A percentile compares a stretch with the other conserved stretches of the same genome.
phyloP scores from a whole-genome alignment of 2,888 invertebrate genomes.

The Deroplatys truncata region DNA sequence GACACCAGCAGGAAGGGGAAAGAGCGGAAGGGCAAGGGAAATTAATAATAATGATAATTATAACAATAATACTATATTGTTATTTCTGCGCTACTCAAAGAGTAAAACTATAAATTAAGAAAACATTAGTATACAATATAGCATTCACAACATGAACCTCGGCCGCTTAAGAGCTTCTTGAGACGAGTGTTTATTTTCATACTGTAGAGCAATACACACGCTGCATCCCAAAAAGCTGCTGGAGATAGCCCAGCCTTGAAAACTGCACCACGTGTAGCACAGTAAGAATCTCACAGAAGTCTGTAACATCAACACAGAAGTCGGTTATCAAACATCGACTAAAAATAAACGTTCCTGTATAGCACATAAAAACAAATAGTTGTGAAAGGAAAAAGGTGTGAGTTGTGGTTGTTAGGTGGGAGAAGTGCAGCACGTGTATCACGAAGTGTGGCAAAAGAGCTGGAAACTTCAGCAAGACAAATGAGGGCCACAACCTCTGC shows the following conservation, averaged over 20 bases:
- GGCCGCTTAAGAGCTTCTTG: neutral
- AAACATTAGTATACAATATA: too few species aligned
- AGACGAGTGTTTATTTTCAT: neutral
- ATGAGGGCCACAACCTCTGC: neutral
- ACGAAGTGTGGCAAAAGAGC: neutral
- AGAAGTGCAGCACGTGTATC: neutral
- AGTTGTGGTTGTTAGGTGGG: too few species aligned
- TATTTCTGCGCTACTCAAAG: too few species aligned
- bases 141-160: too few species aligned
- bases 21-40: too few species aligned
- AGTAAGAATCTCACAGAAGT: neutral
- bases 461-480: neutral
- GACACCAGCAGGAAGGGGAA: too few species aligned
- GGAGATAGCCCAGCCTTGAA: neutral
- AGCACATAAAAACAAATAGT: neutral
- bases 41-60: too few species aligned
- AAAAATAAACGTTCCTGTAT: neutral
- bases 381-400: neutral
- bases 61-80: too few species aligned
- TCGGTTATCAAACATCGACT: neutral
- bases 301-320: neutral
- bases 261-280: neutral
- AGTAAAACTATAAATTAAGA: too few species aligned
- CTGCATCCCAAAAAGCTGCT: neutral
- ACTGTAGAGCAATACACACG: neutral